A percentile compares a stretch with the other conserved stretches of the same genome.
Conservation (phyloP, 2,797 vertebrate species). For the Jordanella pulchra region DNA sequence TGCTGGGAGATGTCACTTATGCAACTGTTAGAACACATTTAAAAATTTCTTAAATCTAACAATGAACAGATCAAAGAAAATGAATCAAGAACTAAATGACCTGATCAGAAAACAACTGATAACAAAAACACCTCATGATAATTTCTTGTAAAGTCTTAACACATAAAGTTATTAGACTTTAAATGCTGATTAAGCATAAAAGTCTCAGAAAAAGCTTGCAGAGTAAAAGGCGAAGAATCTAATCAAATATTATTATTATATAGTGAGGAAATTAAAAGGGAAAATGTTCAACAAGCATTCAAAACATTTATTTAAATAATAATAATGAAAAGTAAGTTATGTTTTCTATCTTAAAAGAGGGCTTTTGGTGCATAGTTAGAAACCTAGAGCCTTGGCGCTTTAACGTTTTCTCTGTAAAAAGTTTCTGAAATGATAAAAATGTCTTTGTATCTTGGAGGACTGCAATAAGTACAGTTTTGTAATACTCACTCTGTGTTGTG, state of each 20-base stretch:
- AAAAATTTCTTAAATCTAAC: background rate
- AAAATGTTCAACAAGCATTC: too few species aligned
- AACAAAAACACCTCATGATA: background rate
- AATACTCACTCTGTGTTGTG: constrained; percentile 77
- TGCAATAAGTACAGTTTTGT: background rate
- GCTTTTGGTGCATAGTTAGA: background rate
- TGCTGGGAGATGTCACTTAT: background rate
- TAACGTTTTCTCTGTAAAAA: background rate
- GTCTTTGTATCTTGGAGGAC: background rate
- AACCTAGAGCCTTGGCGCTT: background rate
- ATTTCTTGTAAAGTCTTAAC: background rate
- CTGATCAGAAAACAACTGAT: background rate
- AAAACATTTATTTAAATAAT: too few species aligned
- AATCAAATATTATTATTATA: too few species aligned
- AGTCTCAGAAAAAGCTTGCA: too few species aligned
- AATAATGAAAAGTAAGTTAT: too few species aligned
- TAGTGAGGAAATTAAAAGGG: too few species aligned
- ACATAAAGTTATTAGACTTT: background rate
- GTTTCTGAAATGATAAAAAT: background rate
- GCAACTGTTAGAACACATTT: too few species aligned
- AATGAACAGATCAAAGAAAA: background rate
- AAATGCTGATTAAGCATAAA: too few species aligned
- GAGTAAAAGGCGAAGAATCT: too few species aligned
- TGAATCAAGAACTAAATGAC: background rate
- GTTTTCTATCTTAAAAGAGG: background rate